These are phyloP conservation scores for Argyrosomus regius DNA, from an alignment of 2,797 vertebrate genomes.

Conservation along the genomic window DNA sequence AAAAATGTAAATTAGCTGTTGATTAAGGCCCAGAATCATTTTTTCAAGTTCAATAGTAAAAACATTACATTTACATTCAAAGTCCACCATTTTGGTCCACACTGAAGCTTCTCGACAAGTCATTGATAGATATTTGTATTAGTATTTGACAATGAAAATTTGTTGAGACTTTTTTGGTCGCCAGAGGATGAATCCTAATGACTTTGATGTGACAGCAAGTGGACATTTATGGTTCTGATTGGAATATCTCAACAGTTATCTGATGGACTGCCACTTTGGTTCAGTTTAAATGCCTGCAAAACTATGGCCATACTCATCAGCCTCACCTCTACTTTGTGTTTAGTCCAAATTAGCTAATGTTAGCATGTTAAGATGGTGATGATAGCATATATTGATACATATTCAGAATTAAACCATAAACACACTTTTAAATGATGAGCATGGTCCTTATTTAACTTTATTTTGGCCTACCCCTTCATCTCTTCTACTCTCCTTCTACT, in stretches of 20 bases:
- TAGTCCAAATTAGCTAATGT: background rate
- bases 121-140: background rate
- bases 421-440: background rate
- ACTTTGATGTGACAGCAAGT: too few species aligned
- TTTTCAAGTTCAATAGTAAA: too few species aligned
- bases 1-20: background rate
- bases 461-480: background rate
- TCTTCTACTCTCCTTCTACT: background rate
- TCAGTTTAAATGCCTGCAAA: background rate
- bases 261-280: background rate
- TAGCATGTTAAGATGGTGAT: background rate
- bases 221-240: background rate
- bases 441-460: background rate
- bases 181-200: background rate
- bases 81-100: too few species aligned
- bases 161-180: background rate
- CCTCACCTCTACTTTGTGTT: background rate
- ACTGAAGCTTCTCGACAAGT: background rate
- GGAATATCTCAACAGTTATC: background rate
- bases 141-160: background rate
- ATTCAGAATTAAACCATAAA: background rate
- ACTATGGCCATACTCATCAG: background rate
- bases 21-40: too few species aligned
- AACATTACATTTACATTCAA: too few species aligned
- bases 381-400: background rate